Conservation (phyloP, 1,140 invertebrate species). For the Formica exsecta region DNA sequence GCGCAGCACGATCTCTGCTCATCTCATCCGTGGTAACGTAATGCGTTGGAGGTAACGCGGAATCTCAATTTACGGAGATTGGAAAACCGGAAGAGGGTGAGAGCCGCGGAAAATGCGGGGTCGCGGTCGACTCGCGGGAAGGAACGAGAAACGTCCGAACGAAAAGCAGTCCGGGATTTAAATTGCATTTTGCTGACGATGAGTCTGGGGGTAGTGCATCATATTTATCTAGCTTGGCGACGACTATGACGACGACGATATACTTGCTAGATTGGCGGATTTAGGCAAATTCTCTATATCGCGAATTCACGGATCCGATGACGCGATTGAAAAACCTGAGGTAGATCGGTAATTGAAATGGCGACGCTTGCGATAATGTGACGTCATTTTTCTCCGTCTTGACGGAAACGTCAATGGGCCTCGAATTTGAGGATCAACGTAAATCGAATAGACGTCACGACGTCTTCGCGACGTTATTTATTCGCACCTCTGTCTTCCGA, state of each 20-base stretch:
- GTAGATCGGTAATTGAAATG: constrained; percentile 66
- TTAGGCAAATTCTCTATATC: constrained; percentile 72
- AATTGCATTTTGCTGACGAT: constrained; percentile 66
- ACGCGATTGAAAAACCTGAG: not conserved
- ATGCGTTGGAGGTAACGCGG: constrained; percentile 12
- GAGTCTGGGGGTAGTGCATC: constrained; percentile 40
- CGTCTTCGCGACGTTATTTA: constrained; percentile 51
- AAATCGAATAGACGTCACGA: constrained; percentile 2
- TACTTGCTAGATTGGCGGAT: constrained; percentile 42
- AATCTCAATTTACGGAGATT: constrained; percentile 73
- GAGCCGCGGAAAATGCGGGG: not conserved
- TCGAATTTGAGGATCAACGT: constrained; percentile 30
- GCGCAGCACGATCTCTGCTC: constrained; percentile 5
- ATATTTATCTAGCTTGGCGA: constrained; percentile 72
- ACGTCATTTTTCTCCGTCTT: not conserved
- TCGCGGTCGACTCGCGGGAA: not conserved
- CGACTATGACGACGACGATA: constrained; percentile 21
- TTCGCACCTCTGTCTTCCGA: constrained; percentile 32
- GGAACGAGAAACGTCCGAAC: constrained; percentile 45
- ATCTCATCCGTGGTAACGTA: constrained; percentile 49
- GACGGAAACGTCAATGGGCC: constrained; percentile 4
- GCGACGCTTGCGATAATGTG: not conserved
- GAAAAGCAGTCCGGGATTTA: constrained; percentile 66
- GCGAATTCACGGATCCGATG: constrained; percentile 19
- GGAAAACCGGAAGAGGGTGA: constrained; percentile 47